Conservation (phyloP, 2,113 vertebrate genomes). For the Misgurnus mizolepis region DNA sequence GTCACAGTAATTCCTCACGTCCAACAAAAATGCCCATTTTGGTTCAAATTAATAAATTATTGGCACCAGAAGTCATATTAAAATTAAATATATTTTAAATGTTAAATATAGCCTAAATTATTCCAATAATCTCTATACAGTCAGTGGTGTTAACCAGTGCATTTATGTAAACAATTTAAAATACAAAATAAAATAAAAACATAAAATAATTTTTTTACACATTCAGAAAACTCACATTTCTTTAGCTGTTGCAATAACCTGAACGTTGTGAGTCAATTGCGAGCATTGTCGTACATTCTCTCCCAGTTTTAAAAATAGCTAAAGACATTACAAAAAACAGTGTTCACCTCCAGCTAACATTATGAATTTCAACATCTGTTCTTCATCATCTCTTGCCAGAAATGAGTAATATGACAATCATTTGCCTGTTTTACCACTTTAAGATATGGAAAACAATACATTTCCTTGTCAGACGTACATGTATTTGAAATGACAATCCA, state of each 20-base stretch:
- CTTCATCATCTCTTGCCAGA: background rate
- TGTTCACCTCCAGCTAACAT: background rate
- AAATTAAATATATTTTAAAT: conserved; percentile 35
- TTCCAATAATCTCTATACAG: conserved; percentile 35
- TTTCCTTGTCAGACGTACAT: conserved; percentile 37
- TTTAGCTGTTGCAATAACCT: conserved; percentile 39
- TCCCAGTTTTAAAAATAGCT: background rate
- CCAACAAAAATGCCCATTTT: background rate
- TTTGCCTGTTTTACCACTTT: conserved; percentile 18
- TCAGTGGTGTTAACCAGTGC: conserved; percentile 52
- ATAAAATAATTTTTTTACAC: background rate
- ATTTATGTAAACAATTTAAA: conserved; percentile 43
- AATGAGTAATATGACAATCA: conserved; percentile 9
- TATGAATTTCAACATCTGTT: background rate
- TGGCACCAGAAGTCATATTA: conserved; percentile 24
- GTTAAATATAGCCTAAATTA: conserved; percentile 35
- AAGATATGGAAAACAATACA: background rate
- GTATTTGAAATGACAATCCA: conserved; percentile 16
- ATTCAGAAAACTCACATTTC: conserved; percentile 50
- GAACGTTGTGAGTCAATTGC: conserved; percentile 31
- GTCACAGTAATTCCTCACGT: conserved; percentile 30
- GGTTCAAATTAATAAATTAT: conserved; percentile 28
- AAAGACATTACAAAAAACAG: conserved; percentile 5
- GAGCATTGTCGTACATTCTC: conserved; percentile 34
- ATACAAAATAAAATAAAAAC: conserved; percentile 33